Percentiles rank a stretch among this genome's conserved stretches.
phyloP scores from a whole-genome alignment of 2,797 vertebrate genomes.

The Cyprinodon diabolis region DNA sequence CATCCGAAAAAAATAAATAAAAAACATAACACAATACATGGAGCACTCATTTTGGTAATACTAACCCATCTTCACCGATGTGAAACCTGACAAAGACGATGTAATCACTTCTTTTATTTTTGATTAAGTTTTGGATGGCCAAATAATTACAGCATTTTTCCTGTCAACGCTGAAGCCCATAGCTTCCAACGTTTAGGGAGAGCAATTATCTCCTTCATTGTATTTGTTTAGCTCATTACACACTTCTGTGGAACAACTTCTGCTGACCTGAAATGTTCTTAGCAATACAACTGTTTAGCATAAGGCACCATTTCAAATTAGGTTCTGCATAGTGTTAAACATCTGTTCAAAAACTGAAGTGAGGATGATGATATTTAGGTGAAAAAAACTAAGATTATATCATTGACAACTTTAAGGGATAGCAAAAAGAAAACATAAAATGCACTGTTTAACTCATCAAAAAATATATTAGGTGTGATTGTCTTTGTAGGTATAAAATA shows the following conservation, averaged over 20 bases:
- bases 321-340: too few species aligned
- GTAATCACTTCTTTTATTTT: constrained; percentile 37
- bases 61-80: constrained; percentile 30
- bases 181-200: constrained; percentile 61
- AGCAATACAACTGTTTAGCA: constrained; percentile 16
- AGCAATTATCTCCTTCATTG: constrained; percentile 44
- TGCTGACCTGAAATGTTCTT: constrained; percentile 5
- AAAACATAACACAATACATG: constrained; percentile 28
- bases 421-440: too few species aligned
- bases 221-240: constrained; percentile 41
- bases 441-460: too few species aligned
- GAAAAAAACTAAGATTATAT: too few species aligned
- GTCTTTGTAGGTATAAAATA: too few species aligned
- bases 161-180: constrained; percentile 31
- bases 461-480: too few species aligned
- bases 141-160: constrained; percentile 64
- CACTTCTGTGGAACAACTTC: constrained; percentile 27
- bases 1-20: constrained; percentile 40
- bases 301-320: neutral
- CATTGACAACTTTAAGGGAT: too few species aligned
- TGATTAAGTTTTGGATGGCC: constrained; percentile 40
- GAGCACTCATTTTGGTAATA: constrained; percentile 20
- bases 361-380: too few species aligned
- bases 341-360: too few species aligned
- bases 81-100: constrained; percentile 1